Base-by-base conservation (phyloP, 2,797 vertebrate genomes). In the Miichthys miiuy region DNA sequence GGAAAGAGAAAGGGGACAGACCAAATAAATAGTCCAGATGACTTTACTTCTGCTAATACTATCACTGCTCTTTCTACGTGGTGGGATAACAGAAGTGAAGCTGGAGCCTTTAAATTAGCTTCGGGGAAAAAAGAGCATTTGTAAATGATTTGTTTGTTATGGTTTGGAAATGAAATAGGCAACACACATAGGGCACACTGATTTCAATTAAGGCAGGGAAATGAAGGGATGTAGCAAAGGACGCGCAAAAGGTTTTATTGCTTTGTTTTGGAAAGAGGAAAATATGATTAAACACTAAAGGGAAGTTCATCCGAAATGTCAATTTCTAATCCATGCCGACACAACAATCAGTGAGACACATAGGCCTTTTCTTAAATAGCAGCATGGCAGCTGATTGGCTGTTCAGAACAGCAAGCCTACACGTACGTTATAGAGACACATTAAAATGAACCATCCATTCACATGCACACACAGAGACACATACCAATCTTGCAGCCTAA, bases 1-100 rank as follows among this genome's bases (percentile, higher is more conserved):
- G 55, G 77, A 38, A 75, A 79, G 69, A 68, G 77, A 74, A 73
- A 62, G 62, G 46, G 76, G 77, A 44, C 50, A 30, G 72, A 81
- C 72, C 77, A 85, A 88, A 84, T 83, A 91, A 87, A 90, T 66
- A 82, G 81, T 51, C 73, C 84, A 79, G 80, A 88, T 83, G 85
- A 84, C 75, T 90, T 87, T 71, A 79, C 78, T 85, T 79, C 68
- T 44, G 51, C 79, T 86, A 81, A 87, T 68, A 66, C 69, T 56
- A 83, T 80, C 84, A 25, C 9, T 17, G 75, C 74, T 75, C 44
- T 51, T 38, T 82, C 69, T 73, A 21, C 76, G 80, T 51, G 79
- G n/a, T 12, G 34, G 82, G 66, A 77, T 87, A 63, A 85, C 81
- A 77, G 61, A 63, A 50, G 48, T 4, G 10, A 63, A 68, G 75